These are phyloP conservation scores for Gadus chalcogrammus DNA, from an alignment of 2,113 vertebrate genomes.

Conservation along the genomic window DNA sequence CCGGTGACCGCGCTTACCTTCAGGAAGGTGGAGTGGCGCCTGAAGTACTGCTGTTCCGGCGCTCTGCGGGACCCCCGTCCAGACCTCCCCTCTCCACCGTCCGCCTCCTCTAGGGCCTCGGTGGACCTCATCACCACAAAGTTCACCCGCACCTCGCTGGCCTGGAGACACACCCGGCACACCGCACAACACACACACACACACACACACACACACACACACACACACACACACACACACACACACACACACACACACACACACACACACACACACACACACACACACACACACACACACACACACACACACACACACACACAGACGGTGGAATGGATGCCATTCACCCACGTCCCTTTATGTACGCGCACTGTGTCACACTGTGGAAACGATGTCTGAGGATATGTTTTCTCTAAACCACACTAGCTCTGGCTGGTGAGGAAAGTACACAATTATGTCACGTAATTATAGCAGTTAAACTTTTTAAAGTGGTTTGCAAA, in stretches of 20 bases:
- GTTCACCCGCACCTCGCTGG: conserved; percentile 84
- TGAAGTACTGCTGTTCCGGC: conserved; percentile 76
- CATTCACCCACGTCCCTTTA: neutral
- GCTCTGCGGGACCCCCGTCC: conserved; percentile 67
- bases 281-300: no score
- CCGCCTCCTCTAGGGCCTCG: conserved; percentile 74
- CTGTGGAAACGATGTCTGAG: neutral
- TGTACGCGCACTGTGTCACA: neutral
- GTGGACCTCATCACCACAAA: conserved; percentile 82
- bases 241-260: no score
- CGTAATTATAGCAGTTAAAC: no score
- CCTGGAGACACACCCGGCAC: conserved; percentile 55
- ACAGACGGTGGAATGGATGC: neutral
- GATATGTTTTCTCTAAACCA: no score
- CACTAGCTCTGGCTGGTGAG: no score
- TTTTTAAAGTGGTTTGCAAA: no score
- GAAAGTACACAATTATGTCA: no score
- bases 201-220: no score
- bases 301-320: no score
- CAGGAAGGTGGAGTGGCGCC: conserved; percentile 75
- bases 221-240: no score
- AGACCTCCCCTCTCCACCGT: conserved; percentile 63
- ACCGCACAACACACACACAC: no score
- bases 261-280: no score
- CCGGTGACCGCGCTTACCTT: conserved; percentile 66